phyloP scores from a whole-genome alignment of 2,113 vertebrate species.

The Epinephelus fuscoguttatus region DNA sequence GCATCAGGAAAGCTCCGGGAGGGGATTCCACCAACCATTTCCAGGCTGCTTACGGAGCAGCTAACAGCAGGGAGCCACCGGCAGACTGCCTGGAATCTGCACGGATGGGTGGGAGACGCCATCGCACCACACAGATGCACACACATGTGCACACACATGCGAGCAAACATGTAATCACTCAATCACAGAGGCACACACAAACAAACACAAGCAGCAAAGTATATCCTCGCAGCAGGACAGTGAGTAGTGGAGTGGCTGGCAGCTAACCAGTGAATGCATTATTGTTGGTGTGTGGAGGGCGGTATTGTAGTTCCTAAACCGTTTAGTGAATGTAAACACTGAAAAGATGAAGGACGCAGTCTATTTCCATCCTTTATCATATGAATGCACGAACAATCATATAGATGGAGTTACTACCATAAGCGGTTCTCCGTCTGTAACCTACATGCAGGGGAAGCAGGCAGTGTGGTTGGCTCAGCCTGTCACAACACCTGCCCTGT shows the following conservation, averaged over 20 bases:
- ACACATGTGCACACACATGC: conserved; percentile 42
- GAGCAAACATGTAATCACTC: conserved; percentile 62
- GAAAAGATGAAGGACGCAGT: neutral
- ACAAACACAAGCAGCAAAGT: conserved; percentile 44
- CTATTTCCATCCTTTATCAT: neutral
- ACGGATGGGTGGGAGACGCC: conserved; percentile 49
- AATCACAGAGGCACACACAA: conserved; percentile 52
- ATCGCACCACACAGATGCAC: conserved; percentile 53
- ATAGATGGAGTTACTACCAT: neutral
- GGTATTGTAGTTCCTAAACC: neutral
- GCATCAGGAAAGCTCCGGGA: conserved; percentile 68
- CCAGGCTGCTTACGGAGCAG: conserved; percentile 53
- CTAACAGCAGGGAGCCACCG: conserved; percentile 64
- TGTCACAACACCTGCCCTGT: conserved; percentile 70
- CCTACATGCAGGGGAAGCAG: conserved; percentile 37
- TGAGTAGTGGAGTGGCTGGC: conserved; percentile 5
- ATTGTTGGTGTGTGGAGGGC: conserved; percentile 1
- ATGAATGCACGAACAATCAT: neutral
- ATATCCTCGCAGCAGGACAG: conserved; percentile 23
- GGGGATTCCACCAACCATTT: conserved; percentile 75
- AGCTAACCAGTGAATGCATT: conserved; percentile 15
- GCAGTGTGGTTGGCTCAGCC: conserved; percentile 31
- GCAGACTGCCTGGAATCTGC: conserved; percentile 54
- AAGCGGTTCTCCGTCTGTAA: conserved; percentile 4
- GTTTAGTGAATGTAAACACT: conserved; percentile 32